Base-by-base conservation (phyloP, 2,888 invertebrate species). In the Notodonta dromedarius region DNA sequence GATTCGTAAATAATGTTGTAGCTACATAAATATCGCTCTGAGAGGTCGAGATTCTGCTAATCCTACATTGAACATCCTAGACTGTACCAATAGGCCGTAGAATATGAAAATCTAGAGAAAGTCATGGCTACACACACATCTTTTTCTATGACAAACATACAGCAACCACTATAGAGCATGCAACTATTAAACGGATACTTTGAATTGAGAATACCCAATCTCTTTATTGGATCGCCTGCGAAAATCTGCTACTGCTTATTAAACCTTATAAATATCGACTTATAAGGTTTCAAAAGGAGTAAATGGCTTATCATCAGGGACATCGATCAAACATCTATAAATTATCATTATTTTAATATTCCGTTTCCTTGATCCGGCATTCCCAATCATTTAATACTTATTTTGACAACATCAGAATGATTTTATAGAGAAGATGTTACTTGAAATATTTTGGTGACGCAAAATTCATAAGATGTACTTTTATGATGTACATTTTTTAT, bases 61-160 rank as follows among this genome's bases (percentile, higher is more conserved):
- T 48, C 65, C 66, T 76, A 75, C 69, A 48, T 73, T 60, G 69
- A 76, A 78, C 74, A 78, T 75, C 60, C 80, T 82, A 82, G 76
- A 68, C 71, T 73, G 74, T 76, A 78, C 77, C 67, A 57, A 76
- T 86, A 89, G 89, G 88, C 86, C 88, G 77, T 79, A 82, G 70
- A 79, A 79, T 78, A 79, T 80, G 71, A 82, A 77, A 80, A 79
- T 82, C 82, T 86, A 86, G 73, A 73, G 59, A 72, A 70, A 76
- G n/a, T n/a, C n/a, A n/a, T 78, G 82, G 80, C 89, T 90, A 90
- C 86, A 87, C 86, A 87, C 82, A 89, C 84, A 85, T 78, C 70
- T 73, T 71, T 80, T 79, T 67, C 87, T 89, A 89, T 86, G 74
- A 88, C 83, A 83, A 78, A 88, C 86, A 89, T 77, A 78, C 85